Conservation (phyloP, 1,140 invertebrate genomes). For the Geopemphigus sp. region DNA sequence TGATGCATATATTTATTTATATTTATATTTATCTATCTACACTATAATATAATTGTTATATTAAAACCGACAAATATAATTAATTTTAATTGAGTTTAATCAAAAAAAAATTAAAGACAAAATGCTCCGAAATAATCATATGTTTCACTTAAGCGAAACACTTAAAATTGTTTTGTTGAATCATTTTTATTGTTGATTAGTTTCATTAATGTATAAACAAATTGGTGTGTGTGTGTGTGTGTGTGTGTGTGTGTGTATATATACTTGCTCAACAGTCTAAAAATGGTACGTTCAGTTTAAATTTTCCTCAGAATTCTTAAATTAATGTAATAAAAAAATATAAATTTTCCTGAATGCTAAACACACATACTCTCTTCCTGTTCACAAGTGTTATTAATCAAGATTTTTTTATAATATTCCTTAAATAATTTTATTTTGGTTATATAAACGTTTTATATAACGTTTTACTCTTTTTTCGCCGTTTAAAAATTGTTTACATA, state of each 20-base stretch:
- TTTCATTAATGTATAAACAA: slow-evolving; percentile 18
- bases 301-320: not conserved
- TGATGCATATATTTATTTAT: no score
- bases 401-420: not conserved
- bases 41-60: no score
- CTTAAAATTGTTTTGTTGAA: not conserved
- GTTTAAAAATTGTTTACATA: no score
- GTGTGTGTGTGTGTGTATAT: no score
- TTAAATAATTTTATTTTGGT: no score
- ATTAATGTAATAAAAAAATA: not conserved
- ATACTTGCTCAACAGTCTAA: not conserved
- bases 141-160: not conserved
- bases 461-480: no score
- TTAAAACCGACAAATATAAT: no score
- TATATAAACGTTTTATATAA: no score
- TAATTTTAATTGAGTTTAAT: no score
- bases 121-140: not conserved
- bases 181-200: not conserved
- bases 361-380: not conserved
- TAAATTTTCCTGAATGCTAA: not conserved
- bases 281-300: not conserved
- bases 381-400: not conserved
- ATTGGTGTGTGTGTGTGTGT: not conserved
- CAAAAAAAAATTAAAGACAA: no score
- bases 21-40: no score